phyloP scores from a whole-genome alignment of 2,113 vertebrate genomes.

The Varanus salvator region DNA sequence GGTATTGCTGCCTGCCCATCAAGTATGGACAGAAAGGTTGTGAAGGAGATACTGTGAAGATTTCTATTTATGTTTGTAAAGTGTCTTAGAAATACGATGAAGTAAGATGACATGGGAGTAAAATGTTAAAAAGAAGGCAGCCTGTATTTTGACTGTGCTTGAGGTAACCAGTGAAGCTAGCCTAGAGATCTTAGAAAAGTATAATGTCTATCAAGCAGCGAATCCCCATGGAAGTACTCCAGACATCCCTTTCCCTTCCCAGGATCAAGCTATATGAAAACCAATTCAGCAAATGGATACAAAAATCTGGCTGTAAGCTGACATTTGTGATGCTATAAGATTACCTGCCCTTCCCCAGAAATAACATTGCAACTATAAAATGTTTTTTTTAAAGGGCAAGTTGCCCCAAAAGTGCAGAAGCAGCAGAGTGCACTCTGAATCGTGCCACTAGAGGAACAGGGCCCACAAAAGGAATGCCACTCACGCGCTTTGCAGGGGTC shows the following conservation, averaged over 20 bases:
- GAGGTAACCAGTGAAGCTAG: too few relatives aligned
- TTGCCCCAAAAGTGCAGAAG: background rate
- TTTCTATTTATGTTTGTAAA: background rate
- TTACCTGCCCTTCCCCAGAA: background rate
- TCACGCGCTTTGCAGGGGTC: too few relatives aligned
- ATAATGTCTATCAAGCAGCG: background rate
- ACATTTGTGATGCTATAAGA: background rate
- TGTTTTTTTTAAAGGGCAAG: background rate
- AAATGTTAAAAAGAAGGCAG: background rate
- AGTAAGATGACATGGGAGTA: background rate
- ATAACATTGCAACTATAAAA: background rate
- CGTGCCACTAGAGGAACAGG: background rate
- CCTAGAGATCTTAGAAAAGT: background rate
- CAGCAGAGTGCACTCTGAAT: background rate
- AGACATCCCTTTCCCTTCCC: background rate
- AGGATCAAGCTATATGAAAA: background rate
- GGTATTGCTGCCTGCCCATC: background rate
- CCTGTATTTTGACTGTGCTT: background rate
- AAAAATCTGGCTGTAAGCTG: background rate
- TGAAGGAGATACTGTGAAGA: background rate
- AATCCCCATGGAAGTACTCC: background rate
- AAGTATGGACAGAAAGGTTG: background rate
- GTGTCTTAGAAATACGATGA: background rate
- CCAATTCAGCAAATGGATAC: background rate
- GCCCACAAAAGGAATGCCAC: background rate